Evolutionary conservation across 2,113 vertebrate species (phyloP), one percentile per base, ranked within the genome.

Genomic region (Lepidothrix coronata): DNA sequence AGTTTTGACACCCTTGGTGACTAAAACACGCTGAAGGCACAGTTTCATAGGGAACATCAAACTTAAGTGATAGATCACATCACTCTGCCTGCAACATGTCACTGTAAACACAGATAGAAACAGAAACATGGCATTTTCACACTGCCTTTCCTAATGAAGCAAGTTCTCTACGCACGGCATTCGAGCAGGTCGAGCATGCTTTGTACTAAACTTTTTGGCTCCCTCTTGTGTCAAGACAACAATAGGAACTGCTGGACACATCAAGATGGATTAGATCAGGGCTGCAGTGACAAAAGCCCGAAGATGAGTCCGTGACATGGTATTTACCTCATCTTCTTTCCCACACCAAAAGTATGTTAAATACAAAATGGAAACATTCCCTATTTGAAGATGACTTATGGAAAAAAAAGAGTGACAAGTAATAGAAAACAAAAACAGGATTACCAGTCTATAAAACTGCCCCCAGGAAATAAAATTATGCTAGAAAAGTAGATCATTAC

Each of bases 221-320:
- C 95, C 96, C 93, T 91, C 96, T 95, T 91, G 95, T 3, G 94
- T 96, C 91, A 73, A 74, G 44, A 95, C 84, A 88, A 88, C 85
- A 95, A 91, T 44, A 85, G 63, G 15, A 33, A 70, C 46, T 51
- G 31, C 57, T 54, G 70, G 65, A 43, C 35, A 11, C 28, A 13
- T 28, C 27, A 30, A 21, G 37, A 31, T 14, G 11, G 49, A 79
- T 76, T 20, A 70, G 12, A 74, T 2, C 11, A 54, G 18, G 39
- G 19, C 28, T 71, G 23, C 13, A 80, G 18, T 35, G 57, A 63
- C 10, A 62, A 83, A 80, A 85, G 33, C n/a, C 41, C 16, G 31
- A 85, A 31, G 11, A 61, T 5, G 12, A 73, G 27, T 12, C 14
- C 22, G 11, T 72, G 23, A 17, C 14, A 19, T 3, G 4, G 24